Evolutionary conservation across 2,888 invertebrate genomes (phyloP).

Genomic region (Zootermopsis nevadensis): DNA sequence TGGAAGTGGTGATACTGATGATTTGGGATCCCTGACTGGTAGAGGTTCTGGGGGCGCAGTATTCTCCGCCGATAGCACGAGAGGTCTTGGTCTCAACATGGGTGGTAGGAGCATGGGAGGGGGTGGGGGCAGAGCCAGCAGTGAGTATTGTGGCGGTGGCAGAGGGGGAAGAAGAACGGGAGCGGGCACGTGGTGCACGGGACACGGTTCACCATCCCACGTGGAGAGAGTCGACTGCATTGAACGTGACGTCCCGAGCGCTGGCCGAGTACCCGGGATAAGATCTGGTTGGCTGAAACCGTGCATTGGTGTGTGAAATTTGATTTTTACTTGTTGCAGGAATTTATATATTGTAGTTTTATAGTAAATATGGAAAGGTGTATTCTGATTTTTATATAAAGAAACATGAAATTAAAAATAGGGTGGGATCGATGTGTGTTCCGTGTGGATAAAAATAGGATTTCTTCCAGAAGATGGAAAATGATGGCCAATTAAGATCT

Average conservation of each 20-base stretch:
- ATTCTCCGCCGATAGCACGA: constrained; percentile 51
- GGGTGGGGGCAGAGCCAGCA: constrained; percentile 43
- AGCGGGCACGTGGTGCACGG: constrained; percentile 51
- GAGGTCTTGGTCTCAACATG: constrained; percentile 53
- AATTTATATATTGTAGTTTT: too few species aligned
- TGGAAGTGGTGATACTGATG: constrained; percentile 48
- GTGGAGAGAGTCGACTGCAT: constrained; percentile 51
- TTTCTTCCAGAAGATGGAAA: too few species aligned
- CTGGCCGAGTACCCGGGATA: constrained; percentile 19
- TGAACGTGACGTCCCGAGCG: constrained; percentile 53
- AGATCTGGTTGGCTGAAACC: constrained; percentile 30
- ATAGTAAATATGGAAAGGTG: too few species aligned
- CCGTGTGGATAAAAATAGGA: too few species aligned
- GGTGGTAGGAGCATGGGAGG: constrained; percentile 53
- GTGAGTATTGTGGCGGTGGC: constrained; percentile 37
- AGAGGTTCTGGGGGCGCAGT: constrained; percentile 53
- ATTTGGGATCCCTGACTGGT: constrained; percentile 53
- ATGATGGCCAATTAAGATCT: too few species aligned
- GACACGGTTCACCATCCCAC: constrained; percentile 55
- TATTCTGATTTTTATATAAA: too few species aligned
- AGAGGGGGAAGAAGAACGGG: constrained; percentile 24
- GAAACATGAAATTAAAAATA: too few species aligned
- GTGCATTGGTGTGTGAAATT: too few species aligned
- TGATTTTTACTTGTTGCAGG: too few species aligned
- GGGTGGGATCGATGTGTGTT: too few species aligned